phyloP scores from a whole-genome alignment of 2,113 vertebrate genomes.

The Abramis brama region DNA sequence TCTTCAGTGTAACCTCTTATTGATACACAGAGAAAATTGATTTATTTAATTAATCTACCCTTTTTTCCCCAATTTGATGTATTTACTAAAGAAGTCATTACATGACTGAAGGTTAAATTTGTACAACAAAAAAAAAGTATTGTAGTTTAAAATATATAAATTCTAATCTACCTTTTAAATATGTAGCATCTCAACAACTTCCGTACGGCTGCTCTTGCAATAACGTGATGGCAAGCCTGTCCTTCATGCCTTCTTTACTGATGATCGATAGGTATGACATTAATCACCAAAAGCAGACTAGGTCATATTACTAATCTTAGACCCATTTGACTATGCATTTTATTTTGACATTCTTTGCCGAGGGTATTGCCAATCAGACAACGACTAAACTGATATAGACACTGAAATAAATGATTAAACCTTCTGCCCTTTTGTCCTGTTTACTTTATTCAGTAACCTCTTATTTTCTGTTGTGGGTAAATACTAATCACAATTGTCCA shows the following conservation, averaged over 20 bases:
- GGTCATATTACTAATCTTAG: neutral
- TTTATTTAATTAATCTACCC: neutral
- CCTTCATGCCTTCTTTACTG: neutral
- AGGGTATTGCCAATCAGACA: slow-evolving; percentile 2
- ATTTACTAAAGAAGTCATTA: neutral
- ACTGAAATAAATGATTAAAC: slow-evolving; percentile 47
- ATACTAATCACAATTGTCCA: slow-evolving; percentile 1
- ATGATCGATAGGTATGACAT: slow-evolving; percentile 1
- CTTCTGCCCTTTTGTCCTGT: slow-evolving; percentile 34
- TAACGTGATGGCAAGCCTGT: neutral
- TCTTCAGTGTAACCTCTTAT: neutral
- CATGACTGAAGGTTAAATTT: no score
- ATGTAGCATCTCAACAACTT: neutral
- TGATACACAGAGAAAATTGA: neutral
- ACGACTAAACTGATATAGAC: neutral
- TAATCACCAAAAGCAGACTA: neutral
- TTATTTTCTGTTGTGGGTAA: slow-evolving; percentile 13
- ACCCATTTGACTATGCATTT: slow-evolving; percentile 17
- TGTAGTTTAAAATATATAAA: no score
- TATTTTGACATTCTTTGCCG: slow-evolving; percentile 18
- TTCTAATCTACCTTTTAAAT: neutral
- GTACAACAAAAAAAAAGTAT: no score
- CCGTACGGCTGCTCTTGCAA: neutral
- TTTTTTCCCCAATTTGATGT: neutral
- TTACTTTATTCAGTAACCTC: slow-evolving; percentile 14